Evolutionary conservation across 2,113 vertebrate species (phyloP), one percentile per base, ranked within the genome.

Genomic region (Rhinolophus sinicus): DNA sequence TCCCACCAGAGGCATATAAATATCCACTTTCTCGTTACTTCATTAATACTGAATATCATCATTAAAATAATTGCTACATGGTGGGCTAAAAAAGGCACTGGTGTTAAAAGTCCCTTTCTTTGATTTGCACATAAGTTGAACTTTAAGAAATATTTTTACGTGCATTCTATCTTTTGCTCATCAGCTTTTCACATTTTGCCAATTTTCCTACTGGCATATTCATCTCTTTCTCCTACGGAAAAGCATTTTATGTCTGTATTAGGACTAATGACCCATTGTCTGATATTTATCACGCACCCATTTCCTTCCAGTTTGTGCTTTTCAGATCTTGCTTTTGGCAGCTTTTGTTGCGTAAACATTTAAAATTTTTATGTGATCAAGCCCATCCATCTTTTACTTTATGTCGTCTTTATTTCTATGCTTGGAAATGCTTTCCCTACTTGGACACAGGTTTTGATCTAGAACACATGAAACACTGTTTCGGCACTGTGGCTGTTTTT

Each of bases 291-390:
- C 40, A 9, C 22, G 3, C 3, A 50, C 16, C 60, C 50, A 64
- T 90, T 88, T 96, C 72, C 85, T 84, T 50, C 64, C 26, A 12
- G 64, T 58, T 30, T 75, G 13, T 50, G 62, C 60, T 87, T 84
- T 92, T 88, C 52, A 35, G 91, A 93, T 84, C 82, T 88, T 95
- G 90, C 70, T 95, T 96, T 98, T 58, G 83, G 58, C 80, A 88
- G 38, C n/a, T 86, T 92, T 93, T 94, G 83, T 87, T 96, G 75
- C 88, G 90, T 90, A 81, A 95, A 93, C 88, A 92, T 95, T 96
- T 95, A 3, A 89, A 76, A 70, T 30, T 89, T 94, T 95, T 82
- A 97, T 92, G 87, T 97, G 62, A 75, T 35, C 64, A 78, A 83
- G 54, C 22, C 50, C 78, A 95, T 96, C 94, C n/a, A 47, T 96